phyloP scores from a whole-genome alignment of 2,797 vertebrate species.

The Falco cherrug region DNA sequence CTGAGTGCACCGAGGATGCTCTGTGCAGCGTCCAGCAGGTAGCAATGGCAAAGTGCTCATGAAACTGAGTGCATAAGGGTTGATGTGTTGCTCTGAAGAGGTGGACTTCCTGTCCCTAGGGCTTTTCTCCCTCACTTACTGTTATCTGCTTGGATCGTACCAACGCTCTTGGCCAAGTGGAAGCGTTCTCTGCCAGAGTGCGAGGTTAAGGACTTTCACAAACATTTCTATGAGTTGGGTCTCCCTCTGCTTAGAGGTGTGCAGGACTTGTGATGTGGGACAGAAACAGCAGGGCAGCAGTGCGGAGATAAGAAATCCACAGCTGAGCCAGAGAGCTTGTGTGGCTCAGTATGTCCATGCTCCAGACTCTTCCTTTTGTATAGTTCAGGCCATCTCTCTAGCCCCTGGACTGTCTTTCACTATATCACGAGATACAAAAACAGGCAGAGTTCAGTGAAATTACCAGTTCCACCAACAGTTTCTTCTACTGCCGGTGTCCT shows the following conservation, averaged over 20 bases:
- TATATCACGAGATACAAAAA: background rate
- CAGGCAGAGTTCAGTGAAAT: background rate
- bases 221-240: background rate
- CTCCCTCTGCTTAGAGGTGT: background rate
- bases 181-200: background rate
- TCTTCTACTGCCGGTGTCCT: background rate
- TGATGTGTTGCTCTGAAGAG: background rate
- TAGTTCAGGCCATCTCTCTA: background rate
- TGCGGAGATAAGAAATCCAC: background rate
- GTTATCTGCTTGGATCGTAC: background rate
- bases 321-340: background rate
- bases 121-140: background rate
- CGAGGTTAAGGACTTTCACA: background rate
- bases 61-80: background rate
- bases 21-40: conserved; percentile 81
- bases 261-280: background rate
- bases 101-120: background rate
- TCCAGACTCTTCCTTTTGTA: background rate
- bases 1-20: conserved; percentile 71
- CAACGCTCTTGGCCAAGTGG: background rate
- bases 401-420: background rate
- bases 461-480: background rate
- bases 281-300: background rate
- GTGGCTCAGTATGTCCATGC: background rate
- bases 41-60: background rate